These are phyloP conservation scores for Eupelmus urozonus DNA, from an alignment of 2,888 invertebrate genomes.

Conservation along the genomic window DNA sequence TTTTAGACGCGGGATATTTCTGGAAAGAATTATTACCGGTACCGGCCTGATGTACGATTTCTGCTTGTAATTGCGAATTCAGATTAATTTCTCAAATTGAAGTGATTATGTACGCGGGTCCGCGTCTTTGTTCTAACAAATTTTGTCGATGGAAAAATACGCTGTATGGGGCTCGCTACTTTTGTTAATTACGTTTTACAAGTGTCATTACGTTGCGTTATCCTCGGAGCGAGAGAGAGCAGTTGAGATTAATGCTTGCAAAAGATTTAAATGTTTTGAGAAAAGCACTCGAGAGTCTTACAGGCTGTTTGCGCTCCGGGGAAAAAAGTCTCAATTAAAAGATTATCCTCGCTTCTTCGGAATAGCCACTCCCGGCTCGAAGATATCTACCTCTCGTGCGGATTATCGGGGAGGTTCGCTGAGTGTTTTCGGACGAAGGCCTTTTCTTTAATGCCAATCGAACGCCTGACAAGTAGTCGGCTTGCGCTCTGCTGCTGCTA, in stretches of 20 bases:
- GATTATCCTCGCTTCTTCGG: conserved; percentile 17
- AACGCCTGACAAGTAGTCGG: conserved; percentile 14
- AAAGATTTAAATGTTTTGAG: not conserved
- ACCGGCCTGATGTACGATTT: too few species aligned
- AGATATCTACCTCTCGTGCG: not conserved
- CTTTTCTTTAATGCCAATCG: conserved; percentile 31
- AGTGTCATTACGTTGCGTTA: too few species aligned
- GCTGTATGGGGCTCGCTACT: not conserved
- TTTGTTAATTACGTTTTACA: too few species aligned
- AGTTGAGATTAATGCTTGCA: not conserved
- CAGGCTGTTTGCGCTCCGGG: not conserved
- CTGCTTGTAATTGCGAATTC: too few species aligned
- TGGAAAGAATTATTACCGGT: too few species aligned
- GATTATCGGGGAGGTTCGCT: conserved; percentile 22
- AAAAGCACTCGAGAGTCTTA: not conserved
- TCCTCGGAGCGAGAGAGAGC: too few species aligned
- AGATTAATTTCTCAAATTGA: too few species aligned
- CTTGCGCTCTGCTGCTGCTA: too few species aligned
- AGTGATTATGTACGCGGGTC: too few species aligned
- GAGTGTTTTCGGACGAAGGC: conserved; percentile 26
- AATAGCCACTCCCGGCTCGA: conserved; percentile 15
- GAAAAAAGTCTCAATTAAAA: conserved; percentile 38
- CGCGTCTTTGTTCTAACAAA: too few species aligned
- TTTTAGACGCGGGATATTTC: conserved; percentile 22
- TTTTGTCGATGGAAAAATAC: not conserved